These are phyloP conservation scores for Epinephelus lanceolatus DNA, from an alignment of 2,113 vertebrate species.

Conservation along the genomic window DNA sequence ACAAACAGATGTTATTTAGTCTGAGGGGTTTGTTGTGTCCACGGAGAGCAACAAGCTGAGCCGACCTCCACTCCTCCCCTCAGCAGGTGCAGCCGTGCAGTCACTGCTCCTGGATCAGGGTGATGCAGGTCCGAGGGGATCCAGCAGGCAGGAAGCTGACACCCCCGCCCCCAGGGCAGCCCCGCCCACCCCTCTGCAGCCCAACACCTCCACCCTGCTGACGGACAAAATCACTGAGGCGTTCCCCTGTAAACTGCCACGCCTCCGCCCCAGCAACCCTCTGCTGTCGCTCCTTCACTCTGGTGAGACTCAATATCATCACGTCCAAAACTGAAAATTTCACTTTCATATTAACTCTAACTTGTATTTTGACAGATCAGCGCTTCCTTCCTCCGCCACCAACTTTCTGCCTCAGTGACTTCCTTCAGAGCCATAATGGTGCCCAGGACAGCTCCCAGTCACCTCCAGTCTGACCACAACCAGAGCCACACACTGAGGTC, in stretches of 20 bases:
- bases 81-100: not conserved
- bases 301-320: not conserved
- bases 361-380: not conserved
- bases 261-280: not conserved
- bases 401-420: not conserved
- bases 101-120: not conserved
- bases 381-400: not conserved
- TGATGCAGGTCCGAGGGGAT: not conserved
- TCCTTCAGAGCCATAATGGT: not conserved
- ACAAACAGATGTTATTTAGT: too few relatives aligned
- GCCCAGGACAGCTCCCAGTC: not conserved
- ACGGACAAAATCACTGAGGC: not conserved
- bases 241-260: constrained; percentile 7
- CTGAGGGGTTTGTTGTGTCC: too few relatives aligned
- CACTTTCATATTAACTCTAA: not conserved
- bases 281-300: not conserved
- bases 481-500: not conserved
- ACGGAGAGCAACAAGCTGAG: too few relatives aligned
- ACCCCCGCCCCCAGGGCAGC: not conserved
- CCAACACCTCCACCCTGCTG: not conserved
- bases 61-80: not conserved
- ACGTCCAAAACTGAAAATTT: not conserved
- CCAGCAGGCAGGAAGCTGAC: not conserved
- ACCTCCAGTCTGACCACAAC: not conserved
- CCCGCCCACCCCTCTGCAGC: not conserved